Evolutionary conservation across 2,888 invertebrate genomes (phyloP).

Genomic region (Aelia acuminata): DNA sequence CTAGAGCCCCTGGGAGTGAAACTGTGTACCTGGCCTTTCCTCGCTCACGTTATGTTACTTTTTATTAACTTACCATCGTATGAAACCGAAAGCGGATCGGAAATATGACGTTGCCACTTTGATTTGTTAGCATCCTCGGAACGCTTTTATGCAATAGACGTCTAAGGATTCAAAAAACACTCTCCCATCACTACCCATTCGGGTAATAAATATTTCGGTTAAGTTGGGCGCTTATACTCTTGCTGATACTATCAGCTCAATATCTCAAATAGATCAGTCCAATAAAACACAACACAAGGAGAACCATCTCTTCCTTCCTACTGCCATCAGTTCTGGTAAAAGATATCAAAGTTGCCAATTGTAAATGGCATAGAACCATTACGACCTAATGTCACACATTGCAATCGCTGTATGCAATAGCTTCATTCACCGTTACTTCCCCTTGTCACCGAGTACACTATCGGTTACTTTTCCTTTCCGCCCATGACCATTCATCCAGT

Average conservation of each 20-base stretch:
- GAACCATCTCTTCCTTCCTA: background rate
- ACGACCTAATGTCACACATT: background rate
- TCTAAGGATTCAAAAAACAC: background rate
- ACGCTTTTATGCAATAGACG: background rate
- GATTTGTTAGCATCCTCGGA: background rate
- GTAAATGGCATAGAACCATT: background rate
- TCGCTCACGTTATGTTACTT: background rate
- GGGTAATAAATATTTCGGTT: no score
- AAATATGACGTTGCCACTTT: background rate
- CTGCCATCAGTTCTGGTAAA: background rate
- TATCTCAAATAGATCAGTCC: background rate
- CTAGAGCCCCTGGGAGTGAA: background rate
- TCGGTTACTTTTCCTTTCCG: background rate
- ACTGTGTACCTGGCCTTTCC: background rate
- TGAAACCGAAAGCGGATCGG: conserved; percentile 4
- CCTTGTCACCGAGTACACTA: background rate
- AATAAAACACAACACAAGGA: background rate
- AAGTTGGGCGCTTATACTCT: no score
- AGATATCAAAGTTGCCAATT: background rate
- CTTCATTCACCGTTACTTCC: background rate
- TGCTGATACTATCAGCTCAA: background rate
- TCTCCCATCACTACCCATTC: background rate
- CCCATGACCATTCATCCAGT: conserved; percentile 5
- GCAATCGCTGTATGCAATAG: background rate
- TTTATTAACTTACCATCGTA: background rate